Evolutionary conservation across 2,113 vertebrate genomes (phyloP).

Genomic region (Blennius ocellaris): DNA sequence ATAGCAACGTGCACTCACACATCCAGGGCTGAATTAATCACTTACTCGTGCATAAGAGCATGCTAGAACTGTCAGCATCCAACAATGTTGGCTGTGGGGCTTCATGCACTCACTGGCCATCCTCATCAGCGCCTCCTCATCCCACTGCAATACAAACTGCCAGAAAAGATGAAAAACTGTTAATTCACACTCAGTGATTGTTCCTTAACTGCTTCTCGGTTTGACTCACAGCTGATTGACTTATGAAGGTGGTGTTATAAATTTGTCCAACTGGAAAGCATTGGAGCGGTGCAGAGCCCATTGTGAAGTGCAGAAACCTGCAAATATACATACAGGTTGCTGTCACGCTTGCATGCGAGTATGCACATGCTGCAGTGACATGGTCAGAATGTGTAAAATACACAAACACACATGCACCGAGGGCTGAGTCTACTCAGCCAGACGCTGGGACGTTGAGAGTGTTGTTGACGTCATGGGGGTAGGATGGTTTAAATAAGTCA

Average conservation of each 20-base stretch:
- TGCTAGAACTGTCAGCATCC: constrained; percentile 52
- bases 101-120: constrained; percentile 13
- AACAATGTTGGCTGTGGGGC: constrained; percentile 28
- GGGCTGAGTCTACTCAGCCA: constrained; percentile 52
- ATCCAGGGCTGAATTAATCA: constrained; percentile 52
- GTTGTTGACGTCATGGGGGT: constrained; percentile 65
- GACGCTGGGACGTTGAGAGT: constrained; percentile 46
- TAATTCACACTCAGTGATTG: constrained; percentile 31
- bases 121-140: constrained; percentile 24
- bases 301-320: not conserved
- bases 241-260: not conserved
- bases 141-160: constrained; percentile 41
- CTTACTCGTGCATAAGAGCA: constrained; percentile 54
- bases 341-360: not conserved
- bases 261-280: constrained; percentile 4
- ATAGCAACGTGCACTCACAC: constrained; percentile 56
- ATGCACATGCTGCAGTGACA: not conserved
- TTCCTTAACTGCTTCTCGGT: constrained; percentile 43
- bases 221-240: constrained; percentile 32
- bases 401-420: constrained; percentile 23
- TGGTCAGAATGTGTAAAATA: constrained; percentile 21
- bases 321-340: constrained; percentile 4
- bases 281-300: constrained; percentile 2
- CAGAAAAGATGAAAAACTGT: constrained; percentile 35
- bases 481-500: constrained; percentile 82